Percentiles rank a stretch among this genome's conserved stretches.
phyloP scores from a whole-genome alignment of 2,888 invertebrate genomes.

The Hirudinaria manillensis region DNA sequence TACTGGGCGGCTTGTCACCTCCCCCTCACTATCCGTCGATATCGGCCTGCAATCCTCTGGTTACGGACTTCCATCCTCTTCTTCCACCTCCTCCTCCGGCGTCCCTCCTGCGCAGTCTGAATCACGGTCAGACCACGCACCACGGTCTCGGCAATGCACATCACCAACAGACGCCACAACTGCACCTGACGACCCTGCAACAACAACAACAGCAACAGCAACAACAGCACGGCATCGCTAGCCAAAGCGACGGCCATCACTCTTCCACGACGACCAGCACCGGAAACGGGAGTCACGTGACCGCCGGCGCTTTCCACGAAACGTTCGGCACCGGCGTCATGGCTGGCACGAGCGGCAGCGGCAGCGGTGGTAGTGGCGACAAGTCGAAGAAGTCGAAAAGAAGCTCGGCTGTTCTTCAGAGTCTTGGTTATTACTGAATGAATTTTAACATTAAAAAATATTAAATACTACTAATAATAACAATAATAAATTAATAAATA shows the following conservation, averaged over 20 bases:
- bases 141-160: slow-evolving; percentile 1
- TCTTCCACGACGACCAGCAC: slow-evolving; percentile 1
- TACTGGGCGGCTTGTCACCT: slow-evolving; percentile 13
- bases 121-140: not conserved
- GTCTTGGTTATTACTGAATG: not conserved
- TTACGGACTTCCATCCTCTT: slow-evolving; percentile 28
- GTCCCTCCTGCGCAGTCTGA: slow-evolving; percentile 22
- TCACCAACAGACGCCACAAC: not conserved
- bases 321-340: slow-evolving; percentile 2
- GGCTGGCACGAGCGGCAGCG: slow-evolving; percentile 9
- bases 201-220: slow-evolving; percentile 18
- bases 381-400: slow-evolving; percentile 10
- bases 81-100: slow-evolving; percentile 18
- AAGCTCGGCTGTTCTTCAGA: not conserved
- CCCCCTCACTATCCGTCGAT: slow-evolving; percentile 13
- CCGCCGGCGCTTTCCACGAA: slow-evolving; percentile 18
- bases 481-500: too few species aligned
- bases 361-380: slow-evolving; percentile 8
- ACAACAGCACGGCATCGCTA: not conserved
- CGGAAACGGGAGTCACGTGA: slow-evolving; percentile 21
- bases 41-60: slow-evolving; percentile 20
- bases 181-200: not conserved
- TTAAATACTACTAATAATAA: too few species aligned
- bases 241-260: not conserved
- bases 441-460: not conserved